A percentile compares a stretch with the other conserved stretches of the same genome.
Evolutionary conservation across 2,888 invertebrate genomes (phyloP).

Genomic region (Drosophila demipolita): DNA sequence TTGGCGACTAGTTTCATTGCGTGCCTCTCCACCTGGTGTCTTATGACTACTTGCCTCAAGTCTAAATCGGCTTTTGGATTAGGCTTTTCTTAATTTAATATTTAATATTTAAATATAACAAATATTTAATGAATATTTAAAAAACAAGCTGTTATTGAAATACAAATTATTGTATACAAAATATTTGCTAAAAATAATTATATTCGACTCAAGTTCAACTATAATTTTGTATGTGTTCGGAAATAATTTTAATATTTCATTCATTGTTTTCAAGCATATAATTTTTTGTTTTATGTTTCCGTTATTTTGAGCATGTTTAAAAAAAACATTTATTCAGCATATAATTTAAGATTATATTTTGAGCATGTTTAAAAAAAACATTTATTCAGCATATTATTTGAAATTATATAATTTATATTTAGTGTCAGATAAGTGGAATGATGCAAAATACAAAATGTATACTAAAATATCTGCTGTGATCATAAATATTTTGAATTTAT

Average conservation of each 20-base stretch:
- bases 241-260: neutral
- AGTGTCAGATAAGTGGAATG: neutral
- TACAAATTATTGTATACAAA: neutral
- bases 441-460: neutral
- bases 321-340: neutral
- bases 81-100: neutral
- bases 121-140: neutral
- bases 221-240: neutral
- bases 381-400: neutral
- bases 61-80: neutral
- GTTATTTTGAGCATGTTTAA: neutral
- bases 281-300: neutral
- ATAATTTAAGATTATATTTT: neutral
- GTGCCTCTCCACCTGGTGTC: neutral
- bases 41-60: neutral
- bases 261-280: neutral
- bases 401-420: neutral
- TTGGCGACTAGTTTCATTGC: conserved; percentile 8
- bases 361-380: neutral
- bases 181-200: neutral
- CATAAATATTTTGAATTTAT: neutral
- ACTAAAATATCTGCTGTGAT: neutral
- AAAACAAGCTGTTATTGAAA: neutral
- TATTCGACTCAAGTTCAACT: neutral
- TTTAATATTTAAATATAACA: neutral